Evolutionary conservation across 2,797 vertebrate genomes (phyloP), one percentile per base, ranked within the genome.

Genomic region (Scyliorhinus canicula): DNA sequence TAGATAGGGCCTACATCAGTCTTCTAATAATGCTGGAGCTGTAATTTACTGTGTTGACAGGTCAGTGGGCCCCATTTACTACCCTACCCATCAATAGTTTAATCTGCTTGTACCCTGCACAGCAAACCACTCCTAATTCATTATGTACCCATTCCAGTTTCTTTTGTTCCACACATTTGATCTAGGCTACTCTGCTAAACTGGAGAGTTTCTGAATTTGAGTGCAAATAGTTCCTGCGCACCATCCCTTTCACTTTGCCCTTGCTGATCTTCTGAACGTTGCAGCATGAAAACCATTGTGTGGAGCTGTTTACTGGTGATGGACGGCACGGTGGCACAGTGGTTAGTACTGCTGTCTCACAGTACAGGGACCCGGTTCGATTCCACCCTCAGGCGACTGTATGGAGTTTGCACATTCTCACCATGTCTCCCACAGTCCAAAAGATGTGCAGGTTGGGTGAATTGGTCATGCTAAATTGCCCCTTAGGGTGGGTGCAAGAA

Each of bases 1-100:
- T 35, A 50, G 9, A 47, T 65, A 71, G 44, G 85, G 85, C 28
- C 85, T 88, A 74, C 31, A 50, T 71, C 63, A 47, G 4, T 71
- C 93, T 14, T 71, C 9, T n/a, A 91, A 65, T 71, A 74, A 26
- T 35, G 47, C 93, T 93, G 47, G 93, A 71, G 65, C 67, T 93
- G 93, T 93, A 47, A 71, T 93, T 93, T 71, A 52, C 44, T 71
- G 65, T 93, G 28, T 93, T 71, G 67, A 44, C 28, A 35, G 93
- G 11, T 47, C 93, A 93, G 40, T 93, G 93, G 67, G 93, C 69
- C 26, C n/a, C 93, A 52, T 93, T 93, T 93, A 71, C 93, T 93
- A 93, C 50, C 65, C 47, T 93, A 67, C 44, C 63, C 65, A 67
- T 93, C 65, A 71, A 28, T 93, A 47, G 47, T 35, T 71, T 71